Percentiles rank a stretch among this genome's conserved stretches.
Conservation (phyloP, 2,113 vertebrate genomes). For the Myiopsitta monachus region DNA sequence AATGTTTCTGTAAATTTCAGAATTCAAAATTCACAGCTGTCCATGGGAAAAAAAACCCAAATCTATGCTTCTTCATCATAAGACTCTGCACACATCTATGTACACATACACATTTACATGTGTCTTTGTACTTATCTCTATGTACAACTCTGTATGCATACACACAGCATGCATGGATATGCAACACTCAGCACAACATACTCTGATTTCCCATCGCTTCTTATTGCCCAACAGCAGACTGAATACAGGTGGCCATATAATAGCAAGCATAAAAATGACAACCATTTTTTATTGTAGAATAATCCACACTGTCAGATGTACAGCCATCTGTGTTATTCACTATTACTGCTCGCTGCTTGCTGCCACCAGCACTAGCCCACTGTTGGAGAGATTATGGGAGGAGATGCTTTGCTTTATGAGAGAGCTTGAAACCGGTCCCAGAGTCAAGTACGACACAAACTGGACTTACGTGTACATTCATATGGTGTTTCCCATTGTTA, state of each 20-base stretch:
- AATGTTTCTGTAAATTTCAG: background rate
- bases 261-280: conserved; percentile 66
- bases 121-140: background rate
- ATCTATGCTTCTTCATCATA: background rate
- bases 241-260: conserved; percentile 70
- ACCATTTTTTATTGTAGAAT: conserved; percentile 65
- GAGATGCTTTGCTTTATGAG: conserved; percentile 52
- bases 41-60: rapidly evolving
- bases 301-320: conserved; percentile 69
- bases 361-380: conserved; percentile 48
- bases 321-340: conserved; percentile 73
- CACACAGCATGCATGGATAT: background rate
- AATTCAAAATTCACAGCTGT: background rate
- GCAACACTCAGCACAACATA: background rate
- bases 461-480: background rate
- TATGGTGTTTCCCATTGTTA: conserved; percentile 27
- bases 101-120: background rate
- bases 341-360: conserved; percentile 47
- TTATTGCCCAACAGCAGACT: conserved; percentile 18
- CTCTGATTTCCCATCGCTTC: background rate
- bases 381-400: conserved; percentile 58
- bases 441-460: conserved; percentile 65
- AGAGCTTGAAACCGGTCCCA: conserved; percentile 53
- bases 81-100: background rate
- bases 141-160: background rate